These are phyloP conservation scores for Euclidia mi DNA, from an alignment of 2,888 invertebrate genomes.

Conservation along the genomic window DNA sequence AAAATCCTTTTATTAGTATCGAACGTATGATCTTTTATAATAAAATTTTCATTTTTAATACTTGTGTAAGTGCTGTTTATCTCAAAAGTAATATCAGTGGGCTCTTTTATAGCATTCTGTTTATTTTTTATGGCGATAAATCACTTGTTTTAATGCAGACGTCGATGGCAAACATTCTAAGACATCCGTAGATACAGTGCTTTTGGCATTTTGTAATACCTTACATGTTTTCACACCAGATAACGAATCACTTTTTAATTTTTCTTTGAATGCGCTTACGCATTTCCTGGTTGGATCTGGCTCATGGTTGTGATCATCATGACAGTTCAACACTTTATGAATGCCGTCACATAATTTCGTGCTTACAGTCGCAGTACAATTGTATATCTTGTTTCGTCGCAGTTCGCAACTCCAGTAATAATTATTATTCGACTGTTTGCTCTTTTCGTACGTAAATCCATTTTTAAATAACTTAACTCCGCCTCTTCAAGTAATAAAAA, in stretches of 20 bases:
- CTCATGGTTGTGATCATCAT: background rate
- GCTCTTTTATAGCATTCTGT: constrained; percentile 16
- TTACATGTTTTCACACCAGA: constrained; percentile 13
- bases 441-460: too few species aligned
- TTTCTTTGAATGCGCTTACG: too few species aligned
- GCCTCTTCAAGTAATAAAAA: constrained; percentile 16
- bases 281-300: too few species aligned
- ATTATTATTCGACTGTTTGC: constrained; percentile 3
- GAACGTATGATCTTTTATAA: constrained; percentile 19
- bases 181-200: constrained; percentile 9
- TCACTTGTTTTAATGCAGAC: constrained; percentile 22
- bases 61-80: constrained; percentile 8
- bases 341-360: constrained; percentile 10
- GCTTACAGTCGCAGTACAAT: constrained; percentile 14
- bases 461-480: constrained; percentile 21
- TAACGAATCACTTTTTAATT: constrained; percentile 3
- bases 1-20: constrained; percentile 22
- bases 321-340: constrained; percentile 11
- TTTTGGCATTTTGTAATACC: constrained; percentile 14
- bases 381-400: constrained; percentile 11
- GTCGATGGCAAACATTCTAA: constrained; percentile 23
- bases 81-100: constrained; percentile 24
- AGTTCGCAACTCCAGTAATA: constrained; percentile 20
- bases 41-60: constrained; percentile 18
- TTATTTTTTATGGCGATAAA: constrained; percentile 20